Conservation (phyloP, 2,797 vertebrate genomes). For the Tragopan temminckii region DNA sequence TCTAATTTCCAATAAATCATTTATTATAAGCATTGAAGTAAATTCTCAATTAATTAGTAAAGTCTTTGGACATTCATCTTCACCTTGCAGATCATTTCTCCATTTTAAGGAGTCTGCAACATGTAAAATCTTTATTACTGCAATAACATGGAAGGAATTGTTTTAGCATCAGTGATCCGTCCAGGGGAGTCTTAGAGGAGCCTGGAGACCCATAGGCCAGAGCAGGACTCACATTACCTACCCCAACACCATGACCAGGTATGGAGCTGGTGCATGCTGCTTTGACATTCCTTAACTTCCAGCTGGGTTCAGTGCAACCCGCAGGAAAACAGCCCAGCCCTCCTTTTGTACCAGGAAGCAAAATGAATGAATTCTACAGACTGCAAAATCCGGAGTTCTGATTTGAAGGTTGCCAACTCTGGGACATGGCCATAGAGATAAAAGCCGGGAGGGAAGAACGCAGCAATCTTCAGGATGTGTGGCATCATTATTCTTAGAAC, state of each 20-base stretch:
- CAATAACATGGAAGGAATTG: not conserved
- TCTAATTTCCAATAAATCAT: not conserved
- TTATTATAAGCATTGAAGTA: not conserved
- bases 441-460: not conserved
- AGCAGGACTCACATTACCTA: accelerated
- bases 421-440: not conserved
- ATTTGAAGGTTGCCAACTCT: not conserved
- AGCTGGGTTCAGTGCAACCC: not conserved
- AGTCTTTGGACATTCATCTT: not conserved
- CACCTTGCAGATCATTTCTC: not conserved
- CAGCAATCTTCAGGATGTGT: slow-evolving; percentile 13
- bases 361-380: not conserved
- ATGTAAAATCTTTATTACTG: not conserved
- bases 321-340: not conserved
- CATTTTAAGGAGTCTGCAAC: not conserved
- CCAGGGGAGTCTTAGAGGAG: not conserved
- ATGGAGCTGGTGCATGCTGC: not conserved
- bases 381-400: not conserved
- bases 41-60: not conserved
- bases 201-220: not conserved
- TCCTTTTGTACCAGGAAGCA: not conserved
- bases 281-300: not conserved
- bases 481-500: not conserved
- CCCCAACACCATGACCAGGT: accelerated
- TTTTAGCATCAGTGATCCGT: not conserved